These are phyloP conservation scores for Aphaenogaster rudis DNA, from an alignment of 1,140 invertebrate species.

Conservation along the genomic window DNA sequence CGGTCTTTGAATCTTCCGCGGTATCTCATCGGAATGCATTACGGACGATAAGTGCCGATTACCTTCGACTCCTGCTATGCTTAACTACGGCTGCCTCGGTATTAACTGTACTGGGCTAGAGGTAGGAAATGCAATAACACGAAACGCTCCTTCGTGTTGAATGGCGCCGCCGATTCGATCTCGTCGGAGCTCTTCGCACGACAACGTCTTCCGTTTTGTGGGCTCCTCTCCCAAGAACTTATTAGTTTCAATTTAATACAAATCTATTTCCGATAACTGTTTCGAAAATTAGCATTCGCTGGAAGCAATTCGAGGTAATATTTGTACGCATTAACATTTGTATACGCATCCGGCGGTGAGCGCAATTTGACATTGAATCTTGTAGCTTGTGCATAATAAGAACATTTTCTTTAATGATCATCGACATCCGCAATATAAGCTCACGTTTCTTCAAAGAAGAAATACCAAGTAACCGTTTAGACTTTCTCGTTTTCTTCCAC, in stretches of 20 bases:
- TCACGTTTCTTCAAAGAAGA: slow-evolving; percentile 21
- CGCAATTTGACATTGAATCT: slow-evolving; percentile 1
- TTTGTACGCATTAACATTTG: slow-evolving; percentile 28
- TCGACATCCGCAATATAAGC: slow-evolving; percentile 22
- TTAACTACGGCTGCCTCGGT: slow-evolving; percentile 35
- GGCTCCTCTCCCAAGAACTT: slow-evolving; percentile 23
- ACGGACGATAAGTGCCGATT: slow-evolving; percentile 61
- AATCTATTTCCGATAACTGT: slow-evolving; percentile 41
- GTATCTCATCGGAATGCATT: slow-evolving; percentile 62
- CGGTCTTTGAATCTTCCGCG: slow-evolving; percentile 39
- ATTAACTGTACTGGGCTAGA: slow-evolving; percentile 40
- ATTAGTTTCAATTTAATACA: background rate
- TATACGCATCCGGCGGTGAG: slow-evolving; percentile 20
- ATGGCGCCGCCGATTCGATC: slow-evolving; percentile 23
- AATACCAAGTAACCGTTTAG: slow-evolving; percentile 34
- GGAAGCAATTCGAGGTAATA: slow-evolving; percentile 6
- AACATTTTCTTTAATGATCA: slow-evolving; percentile 32
- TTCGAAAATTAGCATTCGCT: slow-evolving; percentile 20
- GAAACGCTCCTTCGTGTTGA: slow-evolving; percentile 29
- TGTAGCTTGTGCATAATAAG: background rate
- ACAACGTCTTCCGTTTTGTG: slow-evolving; percentile 33
- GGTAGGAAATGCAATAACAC: slow-evolving; percentile 46
- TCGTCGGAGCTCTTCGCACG: slow-evolving; percentile 27
- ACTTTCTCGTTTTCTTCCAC: background rate
- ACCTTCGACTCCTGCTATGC: slow-evolving; percentile 47